A percentile compares a stretch with the other conserved stretches of the same genome.
Conservation (phyloP, 2,797 vertebrate genomes). For the Sebastes taczanowskii region DNA sequence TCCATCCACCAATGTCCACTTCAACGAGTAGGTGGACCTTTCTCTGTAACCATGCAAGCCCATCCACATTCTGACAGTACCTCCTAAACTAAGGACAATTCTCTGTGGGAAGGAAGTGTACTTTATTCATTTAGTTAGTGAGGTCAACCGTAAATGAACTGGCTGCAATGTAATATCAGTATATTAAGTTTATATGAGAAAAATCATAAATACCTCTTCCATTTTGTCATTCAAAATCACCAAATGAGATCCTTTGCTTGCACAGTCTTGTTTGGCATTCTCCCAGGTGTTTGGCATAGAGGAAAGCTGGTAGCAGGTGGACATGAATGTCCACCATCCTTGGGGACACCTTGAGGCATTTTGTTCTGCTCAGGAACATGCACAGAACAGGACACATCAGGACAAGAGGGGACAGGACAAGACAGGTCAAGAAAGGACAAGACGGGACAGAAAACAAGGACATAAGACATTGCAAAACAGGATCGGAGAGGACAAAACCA, state of each 20-base stretch:
- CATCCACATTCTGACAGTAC: not conserved
- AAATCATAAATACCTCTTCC: not conserved
- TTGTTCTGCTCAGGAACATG: not conserved
- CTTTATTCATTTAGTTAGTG: not conserved
- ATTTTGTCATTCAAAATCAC: rapidly evolving
- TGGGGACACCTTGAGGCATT: rapidly evolving
- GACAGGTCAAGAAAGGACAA: not conserved
- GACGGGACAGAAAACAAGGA: not conserved
- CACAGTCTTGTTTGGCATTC: not conserved
- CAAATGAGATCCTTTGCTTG: not conserved
- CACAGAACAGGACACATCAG: not conserved
- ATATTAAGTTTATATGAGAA: not conserved
- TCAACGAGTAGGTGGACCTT: rapidly evolving
- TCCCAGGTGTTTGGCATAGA: rapidly evolving
- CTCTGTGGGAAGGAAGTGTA: not conserved
- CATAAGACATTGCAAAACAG: not conserved
- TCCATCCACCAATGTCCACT: not conserved
- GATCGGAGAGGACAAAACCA: not conserved
- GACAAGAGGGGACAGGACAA: not conserved
- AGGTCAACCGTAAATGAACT: not conserved
- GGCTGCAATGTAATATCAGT: not conserved
- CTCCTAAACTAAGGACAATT: rapidly evolving
- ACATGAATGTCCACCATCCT: not conserved
- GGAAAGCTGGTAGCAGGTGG: slow-evolving; percentile 16
- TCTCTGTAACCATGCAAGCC: rapidly evolving